Evolutionary conservation across 2,888 invertebrate genomes (phyloP).

Genomic region (Noctua fimbriata): DNA sequence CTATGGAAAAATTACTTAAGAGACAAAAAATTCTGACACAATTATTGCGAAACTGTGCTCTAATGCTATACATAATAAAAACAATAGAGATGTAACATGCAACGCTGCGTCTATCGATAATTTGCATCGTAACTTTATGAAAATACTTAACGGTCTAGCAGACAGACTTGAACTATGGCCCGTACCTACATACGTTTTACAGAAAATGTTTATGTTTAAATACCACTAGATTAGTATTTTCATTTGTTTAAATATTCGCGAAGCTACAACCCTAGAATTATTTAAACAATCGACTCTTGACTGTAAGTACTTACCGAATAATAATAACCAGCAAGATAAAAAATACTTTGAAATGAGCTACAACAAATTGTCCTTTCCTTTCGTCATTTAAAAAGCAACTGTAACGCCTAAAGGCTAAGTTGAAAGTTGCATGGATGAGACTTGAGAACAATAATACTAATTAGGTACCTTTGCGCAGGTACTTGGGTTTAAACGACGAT

Average conservation of each 20-base stretch:
- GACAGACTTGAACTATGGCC: conserved; percentile 19
- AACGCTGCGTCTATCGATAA: not conserved
- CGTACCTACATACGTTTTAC: not conserved
- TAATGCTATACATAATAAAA: not conserved
- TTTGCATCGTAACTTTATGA: not conserved
- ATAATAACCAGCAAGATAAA: conserved; percentile 43
- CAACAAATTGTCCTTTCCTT: conserved; percentile 36
- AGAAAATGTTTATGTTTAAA: conserved; percentile 1
- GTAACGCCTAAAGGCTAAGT: not conserved
- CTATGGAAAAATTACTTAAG: not conserved
- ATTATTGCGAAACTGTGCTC: not conserved
- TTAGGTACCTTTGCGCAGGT: conserved; percentile 67
- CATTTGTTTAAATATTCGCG: not conserved
- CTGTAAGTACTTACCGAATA: conserved; percentile 49
- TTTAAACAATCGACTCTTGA: conserved; percentile 24
- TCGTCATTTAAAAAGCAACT: not conserved
- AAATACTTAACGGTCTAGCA: not conserved
- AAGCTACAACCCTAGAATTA: not conserved
- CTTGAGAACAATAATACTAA: conserved; percentile 60
- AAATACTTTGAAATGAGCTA: conserved; percentile 48
- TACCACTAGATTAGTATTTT: not conserved
- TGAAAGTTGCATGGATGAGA: conserved; percentile 11
- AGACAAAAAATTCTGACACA: not conserved
- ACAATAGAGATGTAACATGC: conserved; percentile 5
- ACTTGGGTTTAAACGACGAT: conserved; percentile 62